Conservation (phyloP, 2,113 vertebrate genomes). For the Lipophrys pholis region DNA sequence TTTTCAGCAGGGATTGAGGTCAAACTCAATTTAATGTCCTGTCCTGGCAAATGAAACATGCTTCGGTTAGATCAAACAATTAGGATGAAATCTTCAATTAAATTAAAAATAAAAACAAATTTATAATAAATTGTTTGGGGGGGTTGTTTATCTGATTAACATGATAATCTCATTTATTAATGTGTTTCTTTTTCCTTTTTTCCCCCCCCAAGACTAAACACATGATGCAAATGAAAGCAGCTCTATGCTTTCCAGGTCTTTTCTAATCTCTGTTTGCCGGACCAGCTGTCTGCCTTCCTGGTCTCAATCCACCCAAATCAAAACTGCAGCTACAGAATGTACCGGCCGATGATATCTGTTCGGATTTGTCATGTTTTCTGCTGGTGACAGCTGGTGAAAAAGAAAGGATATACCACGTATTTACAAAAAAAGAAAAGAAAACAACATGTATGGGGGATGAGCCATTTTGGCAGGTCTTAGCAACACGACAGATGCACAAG, state of each 20-base stretch:
- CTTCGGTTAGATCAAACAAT: constrained; percentile 39
- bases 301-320: constrained; percentile 48
- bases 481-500: constrained; percentile 67
- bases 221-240: constrained; percentile 42
- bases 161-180: not conserved
- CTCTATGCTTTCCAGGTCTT: constrained; percentile 38
- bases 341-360: constrained; percentile 45
- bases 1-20: constrained; percentile 37
- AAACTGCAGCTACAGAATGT: constrained; percentile 42
- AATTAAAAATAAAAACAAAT: too few species aligned
- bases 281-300: constrained; percentile 56
- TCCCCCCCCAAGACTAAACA: constrained; percentile 11
- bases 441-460: constrained; percentile 40
- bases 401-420: constrained; percentile 60
- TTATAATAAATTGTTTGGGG: too few species aligned
- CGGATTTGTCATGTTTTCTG: constrained; percentile 56
- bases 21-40: constrained; percentile 48
- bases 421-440: constrained; percentile 51
- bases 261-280: constrained; percentile 44
- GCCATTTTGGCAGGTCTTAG: constrained; percentile 64
- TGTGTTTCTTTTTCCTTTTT: constrained; percentile 6
- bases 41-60: constrained; percentile 52
- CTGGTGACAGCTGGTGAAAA: constrained; percentile 70
- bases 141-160: too few species aligned
- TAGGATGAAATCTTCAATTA: too few species aligned